Conservation (phyloP, 2,888 invertebrate genomes). For the Cephus nigrinus region DNA sequence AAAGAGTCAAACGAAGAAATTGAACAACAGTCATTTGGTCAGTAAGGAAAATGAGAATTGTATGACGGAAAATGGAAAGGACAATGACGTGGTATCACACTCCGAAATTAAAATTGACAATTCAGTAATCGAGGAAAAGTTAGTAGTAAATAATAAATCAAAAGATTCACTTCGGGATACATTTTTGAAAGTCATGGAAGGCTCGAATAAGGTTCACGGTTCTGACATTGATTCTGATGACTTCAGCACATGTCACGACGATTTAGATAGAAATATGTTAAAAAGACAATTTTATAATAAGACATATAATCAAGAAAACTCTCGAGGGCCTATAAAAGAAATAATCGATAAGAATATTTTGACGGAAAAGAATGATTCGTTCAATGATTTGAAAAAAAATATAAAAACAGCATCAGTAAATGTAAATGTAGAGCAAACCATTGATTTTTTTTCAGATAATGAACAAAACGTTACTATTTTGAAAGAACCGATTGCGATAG, state of each 20-base stretch:
- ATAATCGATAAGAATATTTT: background rate
- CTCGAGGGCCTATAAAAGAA: background rate
- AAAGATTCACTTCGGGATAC: background rate
- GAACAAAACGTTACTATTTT: background rate
- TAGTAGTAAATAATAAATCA: background rate
- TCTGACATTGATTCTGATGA: background rate
- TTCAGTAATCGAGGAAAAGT: background rate
- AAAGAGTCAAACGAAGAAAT: background rate
- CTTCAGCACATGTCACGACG: background rate
- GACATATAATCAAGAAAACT: background rate
- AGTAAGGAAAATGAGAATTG: background rate
- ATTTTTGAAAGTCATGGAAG: background rate
- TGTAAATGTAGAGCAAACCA: background rate
- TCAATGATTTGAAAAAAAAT: background rate
- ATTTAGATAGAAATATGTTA: background rate
- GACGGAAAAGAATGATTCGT: background rate
- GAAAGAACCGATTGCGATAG: background rate
- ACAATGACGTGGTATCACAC: background rate
- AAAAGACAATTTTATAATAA: background rate
- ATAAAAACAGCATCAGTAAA: background rate
- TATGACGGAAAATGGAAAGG: background rate
- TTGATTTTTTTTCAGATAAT: background rate
- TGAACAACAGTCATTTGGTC: background rate
- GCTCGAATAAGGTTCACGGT: background rate
- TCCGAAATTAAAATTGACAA: background rate